A percentile compares a stretch with the other conserved stretches of the same genome.
Evolutionary conservation across 2,888 invertebrate genomes (phyloP).

Genomic region (Serrognathus titanus): DNA sequence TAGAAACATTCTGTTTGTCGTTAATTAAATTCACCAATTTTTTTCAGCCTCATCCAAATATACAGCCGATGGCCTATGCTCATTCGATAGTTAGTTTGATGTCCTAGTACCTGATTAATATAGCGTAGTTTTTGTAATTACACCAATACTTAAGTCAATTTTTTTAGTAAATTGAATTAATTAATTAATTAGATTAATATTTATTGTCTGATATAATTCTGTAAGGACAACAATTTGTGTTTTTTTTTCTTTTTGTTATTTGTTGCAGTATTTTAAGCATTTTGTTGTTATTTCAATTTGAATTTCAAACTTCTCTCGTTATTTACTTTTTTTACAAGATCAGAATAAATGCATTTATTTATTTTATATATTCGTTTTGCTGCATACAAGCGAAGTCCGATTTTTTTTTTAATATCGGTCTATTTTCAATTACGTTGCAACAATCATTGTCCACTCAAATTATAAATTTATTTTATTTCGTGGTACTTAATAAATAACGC

Average conservation of each 20-base stretch:
- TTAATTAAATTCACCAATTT: conserved; percentile 30
- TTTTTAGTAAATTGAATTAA: conserved; percentile 13
- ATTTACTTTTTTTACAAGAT: conserved; percentile 5
- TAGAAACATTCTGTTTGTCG: conserved; percentile 16
- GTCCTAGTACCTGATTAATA: conserved; percentile 56
- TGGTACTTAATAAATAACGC: too few relatives aligned
- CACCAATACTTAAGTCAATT: conserved; percentile 11
- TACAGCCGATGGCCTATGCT: conserved; percentile 97
- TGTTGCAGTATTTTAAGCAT: conserved; percentile 19
- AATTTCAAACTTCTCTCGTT: conserved; percentile 9
- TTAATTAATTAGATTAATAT: conserved; percentile 18
- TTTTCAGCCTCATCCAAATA: conserved; percentile 91
- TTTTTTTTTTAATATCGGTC: conserved; percentile 2
- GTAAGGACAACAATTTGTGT: conserved; percentile 9
- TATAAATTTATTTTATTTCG: too few relatives aligned
- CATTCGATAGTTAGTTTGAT: conserved; percentile 77
- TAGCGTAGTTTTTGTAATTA: conserved; percentile 19
- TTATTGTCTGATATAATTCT: conserved; percentile 10
- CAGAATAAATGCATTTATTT: conserved; percentile 18
- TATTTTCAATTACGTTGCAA: too few relatives aligned
- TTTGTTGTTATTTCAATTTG: conserved; percentile 14
- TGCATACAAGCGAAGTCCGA: not conserved
- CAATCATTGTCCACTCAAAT: too few relatives aligned
- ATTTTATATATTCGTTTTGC: conserved; percentile 11
- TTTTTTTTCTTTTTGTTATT: conserved; percentile 14